Evolutionary conservation across 2,797 vertebrate species (phyloP), one percentile per base, ranked within the genome.

Genomic region (Poeciliopsis infans): DNA sequence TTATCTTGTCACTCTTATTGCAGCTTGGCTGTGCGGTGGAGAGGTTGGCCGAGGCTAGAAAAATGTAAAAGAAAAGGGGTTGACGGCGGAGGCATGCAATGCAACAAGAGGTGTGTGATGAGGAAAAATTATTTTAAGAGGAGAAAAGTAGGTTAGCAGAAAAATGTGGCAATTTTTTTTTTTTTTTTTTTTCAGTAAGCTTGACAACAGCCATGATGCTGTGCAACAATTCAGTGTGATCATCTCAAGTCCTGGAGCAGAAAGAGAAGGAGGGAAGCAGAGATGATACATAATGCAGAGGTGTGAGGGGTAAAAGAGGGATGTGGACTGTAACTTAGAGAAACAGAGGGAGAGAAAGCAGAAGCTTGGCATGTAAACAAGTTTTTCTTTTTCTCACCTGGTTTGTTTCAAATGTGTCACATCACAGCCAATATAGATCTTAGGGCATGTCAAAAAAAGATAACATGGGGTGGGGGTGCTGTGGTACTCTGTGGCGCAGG

Each of bases 1-100:
- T 93, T 92, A 91, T 92, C 92, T 92, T 92, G 92, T 93, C 91
- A 91, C 77, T 92, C 87, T 92, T 88, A 86, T 86, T 85, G 87
- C 80, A 49, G 61, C n/a, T 76, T 41, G 23, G 41, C 59, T 39
- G 51, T 53, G 81, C 18, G 47, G 25, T 64, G 13, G 53, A 61
- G 20, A 45, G 53, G 18, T 31, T 59, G 70, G 70, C 53, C 47
- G 43, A 33, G 36, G 33, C 33, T 64, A 23, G 45, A 25, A 78
- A 45, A n/a, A 61, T 45, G 53, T 18, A 72, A 66, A 41, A 43
- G 23, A 47, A 68, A 8, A 20, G 12, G n/a, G 53, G 11, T 25
- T 47, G 57, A 74, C 16, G 70, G 57, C 70, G 51, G 12, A 78
- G 75, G 77, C 46, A 76, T 33, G 28, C n/a, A 81, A 33, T 45